Percentiles rank a stretch among this genome's conserved stretches.
These are phyloP conservation scores for Aleiodes testaceus DNA, from an alignment of 2,888 invertebrate genomes.

Conservation along the genomic window DNA sequence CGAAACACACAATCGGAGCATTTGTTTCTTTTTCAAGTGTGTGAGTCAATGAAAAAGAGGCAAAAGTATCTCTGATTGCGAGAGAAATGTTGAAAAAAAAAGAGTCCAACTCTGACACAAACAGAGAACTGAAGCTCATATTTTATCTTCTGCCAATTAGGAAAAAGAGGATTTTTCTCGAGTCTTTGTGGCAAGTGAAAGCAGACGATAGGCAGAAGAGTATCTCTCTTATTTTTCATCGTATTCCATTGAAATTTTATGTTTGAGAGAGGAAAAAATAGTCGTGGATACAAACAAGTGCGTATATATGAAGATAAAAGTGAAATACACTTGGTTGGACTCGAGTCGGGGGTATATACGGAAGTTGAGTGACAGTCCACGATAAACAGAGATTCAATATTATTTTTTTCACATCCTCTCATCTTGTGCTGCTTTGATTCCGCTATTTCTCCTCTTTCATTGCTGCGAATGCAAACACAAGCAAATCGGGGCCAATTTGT, in stretches of 20 bases:
- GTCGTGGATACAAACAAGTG: slow-evolving; percentile 42
- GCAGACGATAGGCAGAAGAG: slow-evolving; percentile 10
- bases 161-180: slow-evolving; percentile 15
- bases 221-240: slow-evolving; percentile 22
- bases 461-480: too few species aligned
- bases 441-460: too few species aligned
- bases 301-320: slow-evolving; percentile 60
- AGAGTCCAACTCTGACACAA: slow-evolving; percentile 41
- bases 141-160: slow-evolving; percentile 41
- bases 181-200: slow-evolving; percentile 41
- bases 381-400: slow-evolving; percentile 44
- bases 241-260: too few species aligned
- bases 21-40: neutral
- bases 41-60: slow-evolving; percentile 1
- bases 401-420: neutral
- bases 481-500: too few species aligned
- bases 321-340: slow-evolving; percentile 63
- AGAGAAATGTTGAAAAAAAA: slow-evolving; percentile 36
- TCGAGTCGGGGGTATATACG: slow-evolving; percentile 50
- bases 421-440: too few species aligned
- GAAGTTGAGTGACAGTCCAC: slow-evolving; percentile 50
- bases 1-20: neutral
- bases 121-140: slow-evolving; percentile 46
- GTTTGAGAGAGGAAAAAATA: slow-evolving; percentile 50
- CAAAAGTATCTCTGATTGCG: slow-evolving; percentile 1